phyloP scores from a whole-genome alignment of 2,113 vertebrate genomes.

The Balaenoptera acutorostrata region DNA sequence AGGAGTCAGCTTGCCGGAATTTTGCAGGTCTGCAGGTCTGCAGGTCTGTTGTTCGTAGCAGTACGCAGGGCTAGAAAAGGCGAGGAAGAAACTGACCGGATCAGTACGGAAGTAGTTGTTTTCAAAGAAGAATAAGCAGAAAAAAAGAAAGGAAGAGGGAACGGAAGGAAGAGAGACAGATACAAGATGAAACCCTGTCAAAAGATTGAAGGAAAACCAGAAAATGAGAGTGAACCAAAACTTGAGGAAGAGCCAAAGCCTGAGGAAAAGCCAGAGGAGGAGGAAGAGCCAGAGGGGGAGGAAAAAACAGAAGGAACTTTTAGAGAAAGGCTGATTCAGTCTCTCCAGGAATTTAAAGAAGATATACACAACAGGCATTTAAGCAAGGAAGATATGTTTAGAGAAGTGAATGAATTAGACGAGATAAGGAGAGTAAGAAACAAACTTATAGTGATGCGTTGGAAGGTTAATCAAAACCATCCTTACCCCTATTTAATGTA shows the following conservation, averaged over 20 bases:
- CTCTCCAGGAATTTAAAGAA: conserved; percentile 69
- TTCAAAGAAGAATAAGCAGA: neutral
- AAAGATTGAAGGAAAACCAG: conserved; percentile 57
- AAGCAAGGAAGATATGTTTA: conserved; percentile 62
- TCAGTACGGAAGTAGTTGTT: conserved; percentile 5
- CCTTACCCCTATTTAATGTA: conserved; percentile 65
- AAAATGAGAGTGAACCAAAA: conserved; percentile 50
- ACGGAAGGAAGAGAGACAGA: neutral
- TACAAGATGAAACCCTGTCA: conserved; percentile 65
- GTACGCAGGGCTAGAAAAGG: too few relatives aligned
- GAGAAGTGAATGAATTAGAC: conserved; percentile 58
- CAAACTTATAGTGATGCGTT: conserved; percentile 63
- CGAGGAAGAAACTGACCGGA: too few relatives aligned
- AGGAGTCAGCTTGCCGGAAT: too few relatives aligned
- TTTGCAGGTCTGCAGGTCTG: too few relatives aligned
- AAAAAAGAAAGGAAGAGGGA: neutral
- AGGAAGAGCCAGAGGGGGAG: conserved; percentile 23
- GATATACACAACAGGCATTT: conserved; percentile 69
- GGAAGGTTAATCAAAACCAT: conserved; percentile 66
- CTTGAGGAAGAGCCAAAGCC: conserved; percentile 48
- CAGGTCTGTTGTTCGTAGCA: too few relatives aligned
- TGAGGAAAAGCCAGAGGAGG: conserved; percentile 56
- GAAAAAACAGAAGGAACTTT: conserved; percentile 50
- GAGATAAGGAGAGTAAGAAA: conserved; percentile 71
- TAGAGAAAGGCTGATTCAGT: conserved; percentile 60